Evolutionary conservation across 2,113 vertebrate genomes (phyloP), one percentile per base, ranked within the genome.

Genomic region (Oreochromis niloticus): DNA sequence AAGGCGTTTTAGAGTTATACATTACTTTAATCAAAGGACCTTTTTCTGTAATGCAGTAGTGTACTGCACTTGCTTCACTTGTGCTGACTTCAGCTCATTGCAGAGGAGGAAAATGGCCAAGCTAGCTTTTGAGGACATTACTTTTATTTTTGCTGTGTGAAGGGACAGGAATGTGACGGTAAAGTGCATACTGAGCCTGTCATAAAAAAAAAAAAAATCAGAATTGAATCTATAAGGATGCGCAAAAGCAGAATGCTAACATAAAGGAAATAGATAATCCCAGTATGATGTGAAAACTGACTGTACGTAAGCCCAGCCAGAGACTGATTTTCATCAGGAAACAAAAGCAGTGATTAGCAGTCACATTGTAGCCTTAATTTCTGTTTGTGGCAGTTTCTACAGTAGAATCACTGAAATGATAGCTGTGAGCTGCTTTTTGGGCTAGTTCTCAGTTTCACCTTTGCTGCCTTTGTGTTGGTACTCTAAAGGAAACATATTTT

Each of bases 61-160:
- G 36, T 41, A 9, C 39, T 14, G 3, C 41, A 43, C 0, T 71
- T 0, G 0, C 36, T 71, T 11, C 36, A 71, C 7, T 71, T 71
- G 7, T 7, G 7, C n/a, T 71, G 36, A 13, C n/a, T 8, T 68
- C n/a, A 71, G n/a, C 11, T 41, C 34, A 14, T 22, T 41, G 6
- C 63, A 68, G n/a, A 43, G 39, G n/a, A 43, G 7, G n/a, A 71
- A 43, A 71, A 71, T 71, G 41, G 19, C 9, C 17, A 41, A 41
- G 36, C 66, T 24, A 46, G 36, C n/a, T 24, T 71, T 71, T 46
- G 39, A 10, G 22, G 39, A 1, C n/a, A 46, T 46, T 46, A 4
- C 13, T 46, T 27, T 46, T 24, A 73, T 46, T 73, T 4, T 27
- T 1, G 39, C 13, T 27, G 41, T 27, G 41, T 13, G 22, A 73